These are phyloP conservation scores for Sceliomorpha sp. DNA, from an alignment of 2,888 invertebrate genomes.

Conservation along the genomic window DNA sequence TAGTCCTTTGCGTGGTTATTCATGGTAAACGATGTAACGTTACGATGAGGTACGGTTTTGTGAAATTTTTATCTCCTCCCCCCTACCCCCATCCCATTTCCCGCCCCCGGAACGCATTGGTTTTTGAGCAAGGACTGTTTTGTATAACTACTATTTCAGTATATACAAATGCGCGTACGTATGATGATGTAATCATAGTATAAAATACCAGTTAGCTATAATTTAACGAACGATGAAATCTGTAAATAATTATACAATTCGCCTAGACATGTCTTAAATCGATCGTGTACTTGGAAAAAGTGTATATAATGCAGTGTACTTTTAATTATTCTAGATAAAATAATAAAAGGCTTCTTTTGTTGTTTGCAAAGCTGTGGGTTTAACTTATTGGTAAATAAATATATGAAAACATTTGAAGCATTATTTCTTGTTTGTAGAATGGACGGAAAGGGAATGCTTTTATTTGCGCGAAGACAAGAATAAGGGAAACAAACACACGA, in stretches of 20 bases:
- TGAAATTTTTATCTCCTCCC: slow-evolving; percentile 74
- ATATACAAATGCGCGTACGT: slow-evolving; percentile 70
- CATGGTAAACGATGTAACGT: slow-evolving; percentile 72
- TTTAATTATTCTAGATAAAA: slow-evolving; percentile 79
- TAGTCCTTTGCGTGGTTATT: slow-evolving; percentile 74
- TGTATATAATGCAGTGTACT: slow-evolving; percentile 81
- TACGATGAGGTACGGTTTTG: slow-evolving; percentile 73
- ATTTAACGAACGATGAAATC: slow-evolving; percentile 70
- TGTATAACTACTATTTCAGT: slow-evolving; percentile 75
- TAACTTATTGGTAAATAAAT: slow-evolving; percentile 53
- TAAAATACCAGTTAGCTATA: slow-evolving; percentile 68
- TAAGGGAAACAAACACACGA: too few species aligned
- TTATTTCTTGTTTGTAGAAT: slow-evolving; percentile 41
- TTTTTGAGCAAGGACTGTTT: slow-evolving; percentile 79
- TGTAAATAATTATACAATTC: slow-evolving; percentile 77
- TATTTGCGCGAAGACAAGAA: background rate
- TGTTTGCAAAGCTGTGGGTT: slow-evolving; percentile 74
- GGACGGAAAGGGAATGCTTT: slow-evolving; percentile 11
- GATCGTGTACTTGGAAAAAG: slow-evolving; percentile 78
- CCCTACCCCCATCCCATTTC: too few species aligned
- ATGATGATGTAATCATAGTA: slow-evolving; percentile 74
- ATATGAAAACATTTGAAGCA: slow-evolving; percentile 39
- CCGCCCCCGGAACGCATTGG: slow-evolving; percentile 76
- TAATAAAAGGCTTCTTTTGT: slow-evolving; percentile 80
- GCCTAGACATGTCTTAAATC: slow-evolving; percentile 75